Percentiles rank a stretch among this genome's conserved stretches.
Conservation (phyloP, 2,888 invertebrate species). For the Xanthia icteritia region DNA sequence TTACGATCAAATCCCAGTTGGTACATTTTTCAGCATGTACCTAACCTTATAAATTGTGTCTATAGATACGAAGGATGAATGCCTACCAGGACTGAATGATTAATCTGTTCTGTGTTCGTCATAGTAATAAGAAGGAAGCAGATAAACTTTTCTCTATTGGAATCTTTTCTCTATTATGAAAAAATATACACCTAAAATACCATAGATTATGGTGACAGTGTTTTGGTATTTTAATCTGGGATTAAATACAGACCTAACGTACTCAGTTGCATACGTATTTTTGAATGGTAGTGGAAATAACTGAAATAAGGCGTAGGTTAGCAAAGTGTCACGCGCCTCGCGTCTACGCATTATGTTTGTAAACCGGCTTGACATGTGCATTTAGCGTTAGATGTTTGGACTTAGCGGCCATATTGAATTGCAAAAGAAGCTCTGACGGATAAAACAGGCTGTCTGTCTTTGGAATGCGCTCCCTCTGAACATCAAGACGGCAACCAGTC, state of each 20-base stretch:
- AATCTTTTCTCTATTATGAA: slow-evolving; percentile 15
- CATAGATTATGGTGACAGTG: background rate
- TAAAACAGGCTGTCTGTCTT: background rate
- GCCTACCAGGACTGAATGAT: slow-evolving; percentile 49
- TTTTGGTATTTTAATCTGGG: background rate
- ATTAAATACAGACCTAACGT: background rate
- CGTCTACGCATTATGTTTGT: slow-evolving; percentile 27
- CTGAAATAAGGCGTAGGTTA: slow-evolving; percentile 15
- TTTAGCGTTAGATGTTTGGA: slow-evolving; percentile 36
- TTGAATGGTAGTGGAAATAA: background rate
- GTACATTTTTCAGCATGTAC: slow-evolving; percentile 49
- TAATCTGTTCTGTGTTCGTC: slow-evolving; percentile 46
- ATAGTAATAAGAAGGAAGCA: slow-evolving; percentile 40
- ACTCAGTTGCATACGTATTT: too few relatives aligned
- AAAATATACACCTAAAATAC: background rate
- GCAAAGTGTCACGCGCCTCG: slow-evolving; percentile 24
- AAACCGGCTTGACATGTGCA: slow-evolving; percentile 15
- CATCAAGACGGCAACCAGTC: too few relatives aligned
- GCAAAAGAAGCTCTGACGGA: slow-evolving; percentile 32
- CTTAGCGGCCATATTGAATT: slow-evolving; percentile 32
- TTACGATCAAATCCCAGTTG: slow-evolving; percentile 56
- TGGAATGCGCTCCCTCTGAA: too few relatives aligned
- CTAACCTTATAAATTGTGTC: slow-evolving; percentile 49
- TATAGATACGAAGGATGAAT: slow-evolving; percentile 44
- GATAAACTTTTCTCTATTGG: slow-evolving; percentile 14